Conservation (phyloP, 2,113 vertebrate species). For the Peromyscus californicus region DNA sequence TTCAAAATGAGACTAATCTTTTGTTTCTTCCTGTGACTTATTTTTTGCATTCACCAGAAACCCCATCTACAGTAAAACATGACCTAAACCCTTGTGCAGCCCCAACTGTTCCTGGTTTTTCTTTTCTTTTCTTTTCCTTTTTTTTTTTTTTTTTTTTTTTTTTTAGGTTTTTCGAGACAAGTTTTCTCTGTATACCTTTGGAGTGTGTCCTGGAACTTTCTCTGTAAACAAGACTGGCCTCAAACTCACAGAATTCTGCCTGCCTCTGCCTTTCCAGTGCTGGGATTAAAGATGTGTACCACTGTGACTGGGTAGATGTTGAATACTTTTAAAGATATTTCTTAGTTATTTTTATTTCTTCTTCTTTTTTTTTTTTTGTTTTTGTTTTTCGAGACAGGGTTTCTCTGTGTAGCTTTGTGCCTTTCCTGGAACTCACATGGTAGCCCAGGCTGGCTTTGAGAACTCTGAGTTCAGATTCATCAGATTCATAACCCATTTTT, state of each 20-base stretch:
- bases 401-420: too few relatives aligned
- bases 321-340: not conserved
- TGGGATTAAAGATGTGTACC: not conserved
- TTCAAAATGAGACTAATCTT: not conserved
- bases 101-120: not conserved
- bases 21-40: not conserved
- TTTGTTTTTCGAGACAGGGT: too few relatives aligned
- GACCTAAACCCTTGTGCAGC: too few relatives aligned
- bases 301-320: not conserved
- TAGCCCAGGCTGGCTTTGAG: too few relatives aligned
- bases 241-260: too few relatives aligned
- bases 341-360: not conserved
- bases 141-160: not conserved
- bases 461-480: not conserved
- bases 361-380: too few relatives aligned
- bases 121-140: not conserved
- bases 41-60: not conserved
- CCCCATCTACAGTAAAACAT: not conserved
- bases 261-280: too few relatives aligned
- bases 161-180: not conserved
- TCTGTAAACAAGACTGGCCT: too few relatives aligned
- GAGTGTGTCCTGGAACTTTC: too few relatives aligned
- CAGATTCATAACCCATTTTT: not conserved
- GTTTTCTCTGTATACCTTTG: not conserved
- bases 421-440: too few relatives aligned